Percentiles rank a stretch among this genome's conserved stretches.
Conservation (phyloP, 1,140 invertebrate species). For the Arion vulgaris region DNA sequence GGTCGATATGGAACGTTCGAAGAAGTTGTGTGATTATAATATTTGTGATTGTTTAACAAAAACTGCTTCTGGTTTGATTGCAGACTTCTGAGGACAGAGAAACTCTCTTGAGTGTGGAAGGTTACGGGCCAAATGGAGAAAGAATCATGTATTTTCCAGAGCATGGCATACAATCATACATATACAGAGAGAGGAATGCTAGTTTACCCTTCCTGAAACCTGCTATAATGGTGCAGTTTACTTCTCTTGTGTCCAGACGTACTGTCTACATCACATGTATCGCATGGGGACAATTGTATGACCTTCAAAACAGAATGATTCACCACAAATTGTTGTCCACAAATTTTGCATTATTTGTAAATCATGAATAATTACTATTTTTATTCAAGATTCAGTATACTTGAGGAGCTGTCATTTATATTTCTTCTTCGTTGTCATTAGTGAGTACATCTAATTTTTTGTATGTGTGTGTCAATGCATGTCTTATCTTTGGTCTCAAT, state of each 20-base stretch:
- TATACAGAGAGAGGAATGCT: constrained; percentile 4
- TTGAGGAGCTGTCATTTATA: too few species aligned
- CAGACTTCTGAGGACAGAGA: constrained; percentile 1
- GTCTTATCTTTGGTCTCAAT: too few species aligned
- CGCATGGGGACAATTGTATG: constrained; percentile 23
- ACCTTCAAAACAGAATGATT: background rate
- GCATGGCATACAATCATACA: background rate
- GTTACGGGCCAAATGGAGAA: background rate
- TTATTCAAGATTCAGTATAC: too few species aligned
- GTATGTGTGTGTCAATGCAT: too few species aligned
- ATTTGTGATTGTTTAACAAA: too few species aligned
- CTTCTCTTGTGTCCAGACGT: background rate
- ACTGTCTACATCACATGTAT: constrained; percentile 5
- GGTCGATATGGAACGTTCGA: too few species aligned
- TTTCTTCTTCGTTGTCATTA: too few species aligned
- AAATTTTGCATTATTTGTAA: constrained; percentile 22
- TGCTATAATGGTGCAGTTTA: constrained; percentile 20
- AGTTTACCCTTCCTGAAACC: constrained; percentile 25
- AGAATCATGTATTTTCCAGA: constrained; percentile 18
- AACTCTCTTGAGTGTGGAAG: background rate
- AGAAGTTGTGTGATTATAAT: too few species aligned
- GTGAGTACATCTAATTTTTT: too few species aligned
- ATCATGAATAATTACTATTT: background rate
- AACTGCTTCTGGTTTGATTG: background rate
- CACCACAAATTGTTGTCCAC: constrained; percentile 13